Percentiles rank a stretch among this genome's conserved stretches.
Evolutionary conservation across 2,888 invertebrate species (phyloP).

Genomic region (Syrista parreyssii): DNA sequence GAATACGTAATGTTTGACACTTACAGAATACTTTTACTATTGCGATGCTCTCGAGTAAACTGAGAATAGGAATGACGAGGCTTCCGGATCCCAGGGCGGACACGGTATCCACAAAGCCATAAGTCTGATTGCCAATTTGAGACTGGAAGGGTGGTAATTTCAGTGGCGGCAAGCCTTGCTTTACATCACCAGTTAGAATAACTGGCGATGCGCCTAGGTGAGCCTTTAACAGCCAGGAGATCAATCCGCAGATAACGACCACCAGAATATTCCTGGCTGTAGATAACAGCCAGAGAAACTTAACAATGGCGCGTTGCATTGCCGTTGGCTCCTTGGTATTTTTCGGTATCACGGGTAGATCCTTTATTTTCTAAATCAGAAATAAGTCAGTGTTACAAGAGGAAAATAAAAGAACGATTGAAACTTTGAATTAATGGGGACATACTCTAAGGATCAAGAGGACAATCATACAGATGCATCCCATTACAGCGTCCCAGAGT

Average conservation of each 20-base stretch:
- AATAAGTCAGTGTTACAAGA: slow-evolving; percentile 7
- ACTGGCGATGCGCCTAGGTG: slow-evolving; percentile 72
- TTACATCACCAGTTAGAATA: slow-evolving; percentile 76
- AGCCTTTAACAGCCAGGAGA: slow-evolving; percentile 75
- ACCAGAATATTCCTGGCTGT: slow-evolving; percentile 82
- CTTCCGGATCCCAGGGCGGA: slow-evolving; percentile 75
- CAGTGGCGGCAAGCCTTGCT: slow-evolving; percentile 76
- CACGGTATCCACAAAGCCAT: slow-evolving; percentile 70
- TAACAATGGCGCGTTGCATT: slow-evolving; percentile 67
- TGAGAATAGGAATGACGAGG: slow-evolving; percentile 75
- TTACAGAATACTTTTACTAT: slow-evolving; percentile 79
- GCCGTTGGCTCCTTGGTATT: slow-evolving; percentile 66
- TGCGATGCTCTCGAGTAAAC: slow-evolving; percentile 78
- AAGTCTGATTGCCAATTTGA: slow-evolving; percentile 70
- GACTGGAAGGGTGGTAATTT: slow-evolving; percentile 76
- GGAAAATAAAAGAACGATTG: neutral
- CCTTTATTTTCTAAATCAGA: slow-evolving; percentile 76
- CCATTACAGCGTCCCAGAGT: slow-evolving; percentile 78
- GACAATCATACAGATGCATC: slow-evolving; percentile 76
- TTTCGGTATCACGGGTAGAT: slow-evolving; percentile 68
- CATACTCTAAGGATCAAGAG: slow-evolving; percentile 78
- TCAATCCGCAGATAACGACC: slow-evolving; percentile 76
- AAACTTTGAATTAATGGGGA: neutral
- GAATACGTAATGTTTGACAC: slow-evolving; percentile 32
- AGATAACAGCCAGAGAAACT: slow-evolving; percentile 78